phyloP scores from a whole-genome alignment of 2,888 invertebrate genomes.

The Habroteleia sp. region DNA sequence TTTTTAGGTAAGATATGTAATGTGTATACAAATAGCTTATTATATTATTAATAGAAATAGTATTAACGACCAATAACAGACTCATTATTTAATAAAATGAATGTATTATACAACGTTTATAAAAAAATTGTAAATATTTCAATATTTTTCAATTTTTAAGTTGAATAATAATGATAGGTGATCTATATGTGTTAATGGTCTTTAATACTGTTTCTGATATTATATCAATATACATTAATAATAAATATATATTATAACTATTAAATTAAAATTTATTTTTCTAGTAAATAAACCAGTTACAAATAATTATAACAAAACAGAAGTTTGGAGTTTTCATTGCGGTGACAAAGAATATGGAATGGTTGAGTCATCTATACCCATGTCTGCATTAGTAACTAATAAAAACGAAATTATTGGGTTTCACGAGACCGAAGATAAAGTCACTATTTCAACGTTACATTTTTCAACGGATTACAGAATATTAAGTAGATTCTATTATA shows the following conservation, averaged over 20 bases:
- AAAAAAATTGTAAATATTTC: neutral
- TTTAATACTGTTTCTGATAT: neutral
- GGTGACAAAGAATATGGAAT: conserved; percentile 31
- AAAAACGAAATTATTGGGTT: conserved; percentile 47
- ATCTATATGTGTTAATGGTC: no score
- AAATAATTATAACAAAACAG: neutral
- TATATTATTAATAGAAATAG: no score
- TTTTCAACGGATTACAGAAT: conserved; percentile 23
- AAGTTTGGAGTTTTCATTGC: conserved; percentile 18
- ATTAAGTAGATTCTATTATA: conserved; percentile 29
- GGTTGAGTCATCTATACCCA: conserved; percentile 18
- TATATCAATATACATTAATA: no score
- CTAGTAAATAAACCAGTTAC: no score
- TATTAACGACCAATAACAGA: no score
- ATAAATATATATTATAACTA: no score
- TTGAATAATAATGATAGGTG: conserved; percentile 1
- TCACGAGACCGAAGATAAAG: conserved; percentile 9
- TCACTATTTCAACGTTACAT: conserved; percentile 18
- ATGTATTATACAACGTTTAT: neutral
- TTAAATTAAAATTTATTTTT: no score
- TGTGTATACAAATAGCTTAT: no score
- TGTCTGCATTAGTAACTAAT: conserved; percentile 19
- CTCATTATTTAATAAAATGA: no score
- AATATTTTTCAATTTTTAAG: neutral
- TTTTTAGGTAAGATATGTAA: conserved; percentile 25